Evolutionary conservation across 2,797 vertebrate genomes (phyloP).

Genomic region (Lithobates pipiens): DNA sequence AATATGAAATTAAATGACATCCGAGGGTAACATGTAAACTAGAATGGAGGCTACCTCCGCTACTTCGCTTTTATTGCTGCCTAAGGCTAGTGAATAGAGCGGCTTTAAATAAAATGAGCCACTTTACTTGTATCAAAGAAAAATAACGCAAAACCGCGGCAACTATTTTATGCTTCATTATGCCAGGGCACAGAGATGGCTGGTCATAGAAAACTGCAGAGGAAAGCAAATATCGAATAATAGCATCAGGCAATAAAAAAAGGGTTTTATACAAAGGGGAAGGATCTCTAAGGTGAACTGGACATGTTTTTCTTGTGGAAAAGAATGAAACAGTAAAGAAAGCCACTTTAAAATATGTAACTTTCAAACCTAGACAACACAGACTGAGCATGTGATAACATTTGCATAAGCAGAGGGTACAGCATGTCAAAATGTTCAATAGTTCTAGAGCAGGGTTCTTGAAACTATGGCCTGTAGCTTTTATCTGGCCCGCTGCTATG

Average conservation of each 20-base stretch:
- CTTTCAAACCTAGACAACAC: too few relatives aligned
- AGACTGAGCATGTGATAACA: too few relatives aligned
- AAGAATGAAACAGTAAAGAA: not conserved
- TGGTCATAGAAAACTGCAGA: slow-evolving; percentile 53
- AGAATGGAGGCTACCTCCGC: slow-evolving; percentile 55
- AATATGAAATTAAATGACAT: slow-evolving; percentile 49
- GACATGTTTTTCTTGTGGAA: slow-evolving; percentile 11
- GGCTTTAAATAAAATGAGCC: slow-evolving; percentile 61
- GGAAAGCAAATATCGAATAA: slow-evolving; percentile 49
- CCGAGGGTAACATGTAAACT: slow-evolving; percentile 61
- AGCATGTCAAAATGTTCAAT: too few relatives aligned
- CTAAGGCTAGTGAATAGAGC: slow-evolving; percentile 61
- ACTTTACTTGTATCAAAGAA: slow-evolving; percentile 52
- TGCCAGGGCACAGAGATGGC: slow-evolving; percentile 31
- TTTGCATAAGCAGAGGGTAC: too few relatives aligned
- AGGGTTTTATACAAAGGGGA: slow-evolving; percentile 20
- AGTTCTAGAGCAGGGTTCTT: too few relatives aligned
- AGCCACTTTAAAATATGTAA: not conserved
- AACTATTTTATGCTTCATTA: not conserved
- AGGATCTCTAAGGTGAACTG: slow-evolving; percentile 34
- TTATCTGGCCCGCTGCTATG: too few relatives aligned
- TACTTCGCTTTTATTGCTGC: slow-evolving; percentile 60
- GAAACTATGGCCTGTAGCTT: too few relatives aligned
- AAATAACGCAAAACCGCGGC: slow-evolving; percentile 10
- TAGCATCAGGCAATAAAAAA: slow-evolving; percentile 33